Conservation (phyloP, 1,140 invertebrate species). For the Halesus radiatus region DNA sequence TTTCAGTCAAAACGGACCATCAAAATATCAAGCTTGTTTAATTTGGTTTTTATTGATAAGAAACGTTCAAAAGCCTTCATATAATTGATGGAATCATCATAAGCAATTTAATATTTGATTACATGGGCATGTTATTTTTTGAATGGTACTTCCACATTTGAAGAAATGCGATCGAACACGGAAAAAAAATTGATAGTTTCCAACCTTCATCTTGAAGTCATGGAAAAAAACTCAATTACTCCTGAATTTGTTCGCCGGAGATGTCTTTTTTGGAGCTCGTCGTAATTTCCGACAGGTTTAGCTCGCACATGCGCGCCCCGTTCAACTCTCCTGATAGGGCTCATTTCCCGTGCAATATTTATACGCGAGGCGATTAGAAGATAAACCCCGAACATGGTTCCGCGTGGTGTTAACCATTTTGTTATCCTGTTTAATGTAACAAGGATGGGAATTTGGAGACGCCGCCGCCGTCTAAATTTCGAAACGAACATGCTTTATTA, state of each 20-base stretch:
- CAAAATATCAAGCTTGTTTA: no score
- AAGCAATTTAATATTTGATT: no score
- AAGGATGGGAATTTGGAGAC: neutral
- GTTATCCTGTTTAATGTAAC: conserved; percentile 28
- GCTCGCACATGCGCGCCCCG: neutral
- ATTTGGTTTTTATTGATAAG: no score
- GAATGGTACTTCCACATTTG: no score
- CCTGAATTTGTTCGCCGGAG: neutral
- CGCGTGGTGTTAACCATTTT: conserved; percentile 13
- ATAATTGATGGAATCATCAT: no score
- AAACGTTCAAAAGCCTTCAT: no score
- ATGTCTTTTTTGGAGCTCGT: neutral
- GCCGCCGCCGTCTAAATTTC: neutral
- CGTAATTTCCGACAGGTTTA: conserved; percentile 25
- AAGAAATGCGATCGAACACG: no score
- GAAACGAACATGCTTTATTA: neutral
- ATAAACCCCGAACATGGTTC: conserved; percentile 5
- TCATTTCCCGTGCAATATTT: conserved; percentile 41
- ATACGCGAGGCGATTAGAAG: conserved; percentile 24
- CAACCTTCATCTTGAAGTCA: no score
- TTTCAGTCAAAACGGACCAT: no score
- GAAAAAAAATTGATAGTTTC: no score
- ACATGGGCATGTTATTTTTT: no score
- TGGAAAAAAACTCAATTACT: no score
- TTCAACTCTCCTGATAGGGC: neutral